These are phyloP conservation scores for Metridium senile DNA, from an alignment of 92 coral and sea anemone species.

Conservation along the genomic window DNA sequence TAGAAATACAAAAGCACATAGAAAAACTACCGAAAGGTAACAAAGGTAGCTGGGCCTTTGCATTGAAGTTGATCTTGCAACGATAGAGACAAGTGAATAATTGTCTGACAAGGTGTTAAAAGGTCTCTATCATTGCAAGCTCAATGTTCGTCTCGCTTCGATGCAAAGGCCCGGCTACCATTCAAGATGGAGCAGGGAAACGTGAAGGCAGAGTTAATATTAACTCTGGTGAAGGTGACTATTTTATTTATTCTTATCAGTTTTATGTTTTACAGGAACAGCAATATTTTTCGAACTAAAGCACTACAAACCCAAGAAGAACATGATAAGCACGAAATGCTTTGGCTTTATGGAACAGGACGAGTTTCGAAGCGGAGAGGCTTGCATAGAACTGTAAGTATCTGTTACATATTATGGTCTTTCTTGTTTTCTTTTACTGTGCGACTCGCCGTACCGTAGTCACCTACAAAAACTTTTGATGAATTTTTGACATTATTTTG, in stretches of 20 bases:
- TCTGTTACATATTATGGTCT: background rate
- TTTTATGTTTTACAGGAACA: conserved; percentile 63
- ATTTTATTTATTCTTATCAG: too few relatives aligned
- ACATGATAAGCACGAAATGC: conserved; percentile 83
- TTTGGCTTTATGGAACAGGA: conserved; percentile 96
- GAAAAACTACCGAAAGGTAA: conserved; percentile 94
- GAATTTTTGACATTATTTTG: too few relatives aligned
- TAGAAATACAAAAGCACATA: conserved; percentile 80
- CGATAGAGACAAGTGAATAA: background rate
- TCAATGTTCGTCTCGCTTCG: too few relatives aligned
- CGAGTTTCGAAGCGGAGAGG: conserved; percentile 84
- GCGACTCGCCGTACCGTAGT: too few relatives aligned
- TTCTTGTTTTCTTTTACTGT: too few relatives aligned
- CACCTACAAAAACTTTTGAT: too few relatives aligned
- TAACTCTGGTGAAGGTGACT: background rate
- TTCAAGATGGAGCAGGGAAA: too few relatives aligned
- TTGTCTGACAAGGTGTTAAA: background rate
- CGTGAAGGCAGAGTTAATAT: too few relatives aligned
- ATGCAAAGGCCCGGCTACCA: too few relatives aligned
- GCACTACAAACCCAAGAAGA: conserved; percentile 92
- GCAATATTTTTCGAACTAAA: conserved; percentile 96
- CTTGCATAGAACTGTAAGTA: conserved; percentile 95
- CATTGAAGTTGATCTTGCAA: background rate
- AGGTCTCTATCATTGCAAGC: too few relatives aligned
- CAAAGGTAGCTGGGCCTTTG: background rate